Base-by-base conservation (phyloP, 2,888 invertebrate species). In the Allophyes oxyacanthae region DNA sequence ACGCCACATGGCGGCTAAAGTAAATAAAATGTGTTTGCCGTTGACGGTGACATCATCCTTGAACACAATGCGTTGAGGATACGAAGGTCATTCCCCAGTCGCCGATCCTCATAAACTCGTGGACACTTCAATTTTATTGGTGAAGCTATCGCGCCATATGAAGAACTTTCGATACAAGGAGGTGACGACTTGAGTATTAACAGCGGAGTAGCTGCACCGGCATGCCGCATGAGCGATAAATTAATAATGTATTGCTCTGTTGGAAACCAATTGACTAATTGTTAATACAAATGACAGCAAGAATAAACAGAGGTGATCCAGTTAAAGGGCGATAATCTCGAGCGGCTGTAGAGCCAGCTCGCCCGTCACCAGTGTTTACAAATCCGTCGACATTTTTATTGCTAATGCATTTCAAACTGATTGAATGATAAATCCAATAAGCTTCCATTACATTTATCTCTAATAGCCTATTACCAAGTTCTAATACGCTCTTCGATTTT, bases 241-340 rank as follows among this genome's bases (percentile, higher is more conserved):
- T 53, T 6, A 53, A 49, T 56, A 34, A 68, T 49, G 13, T 42
- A 38, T 56, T 14, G 32, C 10, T 32, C 34, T 8, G 26, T 36
- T 59, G 36, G 28, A 53, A 42, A 54, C 41, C 34, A 46, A 62
- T 56, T 56, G 15, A 56, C 48, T 46, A 57, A 57, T 68, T 72
- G 56, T 54, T 52, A 57, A 49, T 51, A 49, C 28, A 52, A 67
- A 49, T 57, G 34, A 32, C 56, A 52, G 49, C 77, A 76, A 81
- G 79, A 75, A 81, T 83, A 81, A 76, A 73, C 72, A 79, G 58
- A 71, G 63, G 58, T 78, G 84, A 71, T 75, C 84, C 70, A 86
- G 68, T 84, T 87, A 80, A 46, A 81, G 81, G 77, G 62, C 82
- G 81, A 84, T 85, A 86, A 86, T 84, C 82, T 75, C 44, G 33